Percentiles rank a stretch among this genome's conserved stretches.
phyloP scores from a whole-genome alignment of 1,140 invertebrate genomes.

The Rhopalosiphum padi region DNA sequence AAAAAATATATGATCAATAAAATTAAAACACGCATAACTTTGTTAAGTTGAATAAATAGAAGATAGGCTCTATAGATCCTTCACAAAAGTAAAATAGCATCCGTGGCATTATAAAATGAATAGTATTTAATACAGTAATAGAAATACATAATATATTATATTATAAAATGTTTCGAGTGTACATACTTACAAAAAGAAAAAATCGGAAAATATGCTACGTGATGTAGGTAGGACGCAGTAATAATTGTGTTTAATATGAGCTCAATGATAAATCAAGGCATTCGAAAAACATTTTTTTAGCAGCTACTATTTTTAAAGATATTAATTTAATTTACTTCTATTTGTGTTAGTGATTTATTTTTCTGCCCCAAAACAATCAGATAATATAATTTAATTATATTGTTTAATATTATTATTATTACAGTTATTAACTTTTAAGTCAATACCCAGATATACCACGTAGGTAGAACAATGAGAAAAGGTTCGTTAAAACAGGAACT shows the following conservation, averaged over 20 bases:
- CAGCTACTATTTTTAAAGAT: neutral
- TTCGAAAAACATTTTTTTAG: neutral
- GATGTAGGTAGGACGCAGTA: neutral
- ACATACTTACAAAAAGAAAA: neutral
- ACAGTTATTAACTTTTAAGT: neutral
- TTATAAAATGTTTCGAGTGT: neutral
- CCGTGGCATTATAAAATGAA: neutral
- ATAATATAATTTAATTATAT: neutral
- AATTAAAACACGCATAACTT: neutral
- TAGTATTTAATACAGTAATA: neutral
- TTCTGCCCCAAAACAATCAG: neutral
- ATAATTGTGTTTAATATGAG: neutral
- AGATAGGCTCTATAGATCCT: neutral
- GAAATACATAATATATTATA: too few species aligned
- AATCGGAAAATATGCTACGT: fast-evolving
- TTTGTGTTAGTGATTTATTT: neutral
- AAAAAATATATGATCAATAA: neutral
- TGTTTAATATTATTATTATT: neutral
- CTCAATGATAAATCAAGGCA: neutral
- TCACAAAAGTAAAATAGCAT: neutral
- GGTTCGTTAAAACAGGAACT: neutral
- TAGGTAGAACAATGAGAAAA: neutral
- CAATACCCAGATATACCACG: neutral
- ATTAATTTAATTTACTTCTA: neutral
- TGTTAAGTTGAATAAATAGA: neutral